Percentiles rank a stretch among this genome's conserved stretches.
Conservation (phyloP, 2,888 invertebrate genomes). For the Lithosia quadra region DNA sequence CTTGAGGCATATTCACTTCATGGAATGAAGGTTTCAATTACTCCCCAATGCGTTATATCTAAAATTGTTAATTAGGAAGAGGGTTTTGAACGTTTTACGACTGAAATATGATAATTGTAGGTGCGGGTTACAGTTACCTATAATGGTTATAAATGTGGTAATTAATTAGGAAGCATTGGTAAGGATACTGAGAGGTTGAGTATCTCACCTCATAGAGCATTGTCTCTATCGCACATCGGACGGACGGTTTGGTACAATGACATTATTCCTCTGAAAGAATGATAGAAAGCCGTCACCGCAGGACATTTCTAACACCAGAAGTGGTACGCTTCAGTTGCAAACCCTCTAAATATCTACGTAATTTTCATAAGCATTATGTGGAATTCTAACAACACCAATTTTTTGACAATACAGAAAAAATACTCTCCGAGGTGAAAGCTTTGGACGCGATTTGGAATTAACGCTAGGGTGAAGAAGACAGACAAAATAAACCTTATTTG, state of each 20-base stretch:
- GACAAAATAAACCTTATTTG: too few species aligned
- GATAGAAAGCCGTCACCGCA: neutral
- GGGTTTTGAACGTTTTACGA: neutral
- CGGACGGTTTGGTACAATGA: neutral
- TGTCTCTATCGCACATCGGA: neutral
- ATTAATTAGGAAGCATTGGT: neutral
- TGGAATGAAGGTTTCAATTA: slow-evolving; percentile 5
- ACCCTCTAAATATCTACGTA: neutral
- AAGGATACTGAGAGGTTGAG: too few species aligned
- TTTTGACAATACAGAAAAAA: neutral
- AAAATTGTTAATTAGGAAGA: slow-evolving; percentile 8
- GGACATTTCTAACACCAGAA: neutral
- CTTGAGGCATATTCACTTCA: neutral
- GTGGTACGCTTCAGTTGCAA: neutral
- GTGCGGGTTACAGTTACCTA: slow-evolving; percentile 1
- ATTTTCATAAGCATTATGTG: neutral
- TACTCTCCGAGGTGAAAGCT: too few species aligned
- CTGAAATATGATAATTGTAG: neutral
- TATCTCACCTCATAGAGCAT: neutral
- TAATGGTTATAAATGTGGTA: neutral
- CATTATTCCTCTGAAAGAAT: neutral
- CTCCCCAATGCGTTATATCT: slow-evolving; percentile 5
- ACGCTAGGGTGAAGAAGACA: too few species aligned
- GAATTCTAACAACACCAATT: neutral
- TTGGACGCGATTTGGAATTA: too few species aligned